Conservation (phyloP, 2,797 vertebrate species). For the Argentina silus region DNA sequence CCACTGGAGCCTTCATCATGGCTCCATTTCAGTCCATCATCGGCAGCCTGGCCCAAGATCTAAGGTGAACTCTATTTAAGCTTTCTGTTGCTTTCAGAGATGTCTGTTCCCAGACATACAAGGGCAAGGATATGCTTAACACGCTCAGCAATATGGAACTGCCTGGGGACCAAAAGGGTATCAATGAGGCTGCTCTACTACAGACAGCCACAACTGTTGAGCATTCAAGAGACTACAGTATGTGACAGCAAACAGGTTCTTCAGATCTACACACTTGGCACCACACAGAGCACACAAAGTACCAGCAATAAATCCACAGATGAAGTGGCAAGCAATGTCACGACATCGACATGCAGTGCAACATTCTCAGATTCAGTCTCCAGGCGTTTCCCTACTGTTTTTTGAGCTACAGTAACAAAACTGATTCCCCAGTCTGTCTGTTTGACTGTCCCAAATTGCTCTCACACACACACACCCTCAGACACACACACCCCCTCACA, state of each 20-base stretch:
- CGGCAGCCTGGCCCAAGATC: constrained; percentile 43
- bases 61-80: constrained; percentile 39
- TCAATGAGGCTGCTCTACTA: constrained; percentile 25
- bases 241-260: constrained; percentile 45
- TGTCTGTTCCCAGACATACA: constrained; percentile 49
- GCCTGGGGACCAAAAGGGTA: constrained; percentile 40
- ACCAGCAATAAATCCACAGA: constrained; percentile 18
- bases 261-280: constrained; percentile 23
- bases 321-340: constrained; percentile 10
- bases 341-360: constrained; percentile 20
- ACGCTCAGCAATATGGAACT: constrained; percentile 19
- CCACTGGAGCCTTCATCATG: constrained; percentile 47
- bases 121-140: constrained; percentile 27
- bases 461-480: constrained; percentile 29
- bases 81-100: constrained; percentile 34
- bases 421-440: not conserved
- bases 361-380: constrained; percentile 7
- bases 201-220: constrained; percentile 27
- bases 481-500: constrained; percentile 6
- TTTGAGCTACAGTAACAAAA: not conserved
- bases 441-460: not conserved
- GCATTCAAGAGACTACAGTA: constrained; percentile 7
- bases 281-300: constrained; percentile 19
- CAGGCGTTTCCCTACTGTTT: no score
- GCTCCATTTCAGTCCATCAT: constrained; percentile 60